Base-by-base conservation (phyloP, 2,113 vertebrate species). In the Muscicapa adusta region DNA sequence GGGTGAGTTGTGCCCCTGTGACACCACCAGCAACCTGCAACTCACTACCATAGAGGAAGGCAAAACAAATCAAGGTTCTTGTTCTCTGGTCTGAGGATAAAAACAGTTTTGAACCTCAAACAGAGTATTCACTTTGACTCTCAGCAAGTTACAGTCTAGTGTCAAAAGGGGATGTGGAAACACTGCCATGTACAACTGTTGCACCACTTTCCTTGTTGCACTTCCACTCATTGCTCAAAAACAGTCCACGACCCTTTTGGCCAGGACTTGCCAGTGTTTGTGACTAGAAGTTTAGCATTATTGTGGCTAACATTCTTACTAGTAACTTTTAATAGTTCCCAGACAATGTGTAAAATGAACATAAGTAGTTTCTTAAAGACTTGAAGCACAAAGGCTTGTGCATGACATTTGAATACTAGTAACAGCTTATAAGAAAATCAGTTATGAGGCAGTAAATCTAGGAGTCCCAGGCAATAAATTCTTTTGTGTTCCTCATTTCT, bases 101-200 rank as follows among this genome's bases (percentile, higher is more conserved):
- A 50, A 2, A 1, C 9, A 45, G 54, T 82, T 93, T 88, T 79
- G 67, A 89, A 62, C 26, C 54, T 83, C 74, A 68, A 53, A 72
- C 3, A 4, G 60, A 38, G 28, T n/a, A 58, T 88, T 36, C 47
- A 61, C 60, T 91, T 86, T 86, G 92, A 92, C 42, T 2, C 33
- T 92, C 51, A 83, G 51, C 24, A 80, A 93, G 24, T 40, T 33
- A 34, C 26, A 85, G 23, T 72, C 60, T 19, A 40, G 79, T 92
- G 31, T 72, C 74, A 88, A 85, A 91, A 93, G 51, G 25, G 63
- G 91, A 93, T 93, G 92, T 92, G 76, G 61, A 85, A 83, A 88
- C 68, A 48, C 28, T 80, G 51, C 65, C 86, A 62, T 77, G 57
- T 25, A 60, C 42, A 90, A 38, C 33, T 62, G 50, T 94, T 95